Evolutionary conservation across 2,888 invertebrate genomes (phyloP), one percentile per base, ranked within the genome.

Genomic region (Allolobophora icterica): DNA sequence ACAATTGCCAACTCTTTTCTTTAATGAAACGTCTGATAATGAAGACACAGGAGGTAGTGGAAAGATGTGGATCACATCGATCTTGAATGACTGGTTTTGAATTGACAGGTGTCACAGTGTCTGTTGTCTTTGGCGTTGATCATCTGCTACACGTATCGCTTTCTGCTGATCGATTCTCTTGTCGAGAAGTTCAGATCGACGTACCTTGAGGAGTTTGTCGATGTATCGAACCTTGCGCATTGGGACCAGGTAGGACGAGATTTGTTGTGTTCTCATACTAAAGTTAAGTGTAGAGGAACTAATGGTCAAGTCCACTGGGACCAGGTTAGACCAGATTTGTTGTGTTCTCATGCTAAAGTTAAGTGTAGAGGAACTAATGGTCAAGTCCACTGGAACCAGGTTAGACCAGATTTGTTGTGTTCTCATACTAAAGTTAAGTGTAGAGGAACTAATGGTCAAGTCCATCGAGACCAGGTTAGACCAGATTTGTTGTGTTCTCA

Each of bases 201-300:
- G 0, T 95, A 94, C 93, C 94, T 94, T 91, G 94, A 94, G 90
- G 92, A 94, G 90, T 94, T 94, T 92, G 94, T 95, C 34, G 94
- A 94, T 90, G 92, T 95, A n/a, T 93, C 94, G 21, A 94, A 93
- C 90, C 91, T 95, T 34, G 93, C 94, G 24, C 91, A 93, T 34
- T 95, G 95, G 95, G 95, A 95, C 92, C 91, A 93, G 89, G 92
- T 93, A 35, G 19, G 91, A n/a, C 30, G 11, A 30, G 8, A 38
- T 17, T 30, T 89, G 40, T 40, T 89, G n/a, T 89, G 40, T 30
- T 34, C 40, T 40, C 35, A 38, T 90, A 38, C 34, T 40, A 40
- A 30, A 45, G 52, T 89, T 40, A 21, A 34, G 89, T 38, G 30
- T 19, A 19, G 30, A 21, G 3, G 2, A 34, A 24, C 40, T 33